Evolutionary conservation across 2,888 invertebrate species (phyloP).

Genomic region (Hypena proboscidalis): DNA sequence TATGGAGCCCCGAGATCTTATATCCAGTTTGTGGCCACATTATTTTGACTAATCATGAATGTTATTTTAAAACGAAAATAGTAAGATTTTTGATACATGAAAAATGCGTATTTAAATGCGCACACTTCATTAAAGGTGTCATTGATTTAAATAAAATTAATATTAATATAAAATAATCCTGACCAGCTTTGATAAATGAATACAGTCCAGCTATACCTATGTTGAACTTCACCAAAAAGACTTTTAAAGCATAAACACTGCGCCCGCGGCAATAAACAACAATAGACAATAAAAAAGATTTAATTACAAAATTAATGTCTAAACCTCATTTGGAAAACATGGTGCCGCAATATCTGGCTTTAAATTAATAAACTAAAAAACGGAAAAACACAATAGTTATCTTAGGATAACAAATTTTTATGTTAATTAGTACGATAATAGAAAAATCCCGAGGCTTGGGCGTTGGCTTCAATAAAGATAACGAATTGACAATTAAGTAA

Average conservation of each 20-base stretch:
- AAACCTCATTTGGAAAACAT: slow-evolving; percentile 1
- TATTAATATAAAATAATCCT: too few relatives aligned
- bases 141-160: too few relatives aligned
- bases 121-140: too few relatives aligned
- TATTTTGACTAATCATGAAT: background rate
- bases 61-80: too few relatives aligned
- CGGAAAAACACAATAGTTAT: slow-evolving; percentile 28
- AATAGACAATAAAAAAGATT: too few relatives aligned
- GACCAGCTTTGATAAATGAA: too few relatives aligned
- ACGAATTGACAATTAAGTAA: slow-evolving; percentile 44
- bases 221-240: too few relatives aligned
- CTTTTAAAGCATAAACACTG: too few relatives aligned
- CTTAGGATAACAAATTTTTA: slow-evolving; percentile 30
- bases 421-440: slow-evolving; percentile 37
- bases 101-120: too few relatives aligned
- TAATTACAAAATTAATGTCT: background rate
- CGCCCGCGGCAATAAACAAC: too few relatives aligned
- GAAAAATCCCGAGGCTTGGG: slow-evolving; percentile 29
- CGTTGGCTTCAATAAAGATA: slow-evolving; percentile 45
- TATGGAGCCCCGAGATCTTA: background rate
- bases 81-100: too few relatives aligned
- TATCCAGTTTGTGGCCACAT: background rate
- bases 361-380: slow-evolving; percentile 26
- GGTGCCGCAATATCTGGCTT: background rate
- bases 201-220: too few relatives aligned